These are phyloP conservation scores for Sialis fuliginosa DNA, from an alignment of 2,888 invertebrate genomes.

Conservation along the genomic window DNA sequence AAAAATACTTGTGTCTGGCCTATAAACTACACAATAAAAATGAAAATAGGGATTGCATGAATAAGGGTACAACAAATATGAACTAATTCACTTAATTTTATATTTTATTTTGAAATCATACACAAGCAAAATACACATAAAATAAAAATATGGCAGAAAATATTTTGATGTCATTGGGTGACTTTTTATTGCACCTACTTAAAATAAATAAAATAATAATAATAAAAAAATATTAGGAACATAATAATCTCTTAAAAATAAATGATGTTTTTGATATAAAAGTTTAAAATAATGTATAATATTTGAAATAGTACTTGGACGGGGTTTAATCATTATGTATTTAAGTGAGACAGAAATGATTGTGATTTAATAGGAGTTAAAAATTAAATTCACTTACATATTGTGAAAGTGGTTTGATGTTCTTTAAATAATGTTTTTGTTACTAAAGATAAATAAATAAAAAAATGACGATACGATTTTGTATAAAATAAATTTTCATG, in stretches of 20 bases:
- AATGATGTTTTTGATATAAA: too few relatives aligned
- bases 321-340: background rate
- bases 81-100: background rate
- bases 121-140: constrained; percentile 5
- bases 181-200: constrained; percentile 4
- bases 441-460: background rate
- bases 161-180: constrained; percentile 2
- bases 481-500: background rate
- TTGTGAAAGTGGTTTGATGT: background rate
- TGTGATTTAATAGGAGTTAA: background rate
- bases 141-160: constrained; percentile 3
- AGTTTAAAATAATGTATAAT: background rate
- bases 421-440: background rate
- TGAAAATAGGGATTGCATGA: too few relatives aligned
- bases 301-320: background rate
- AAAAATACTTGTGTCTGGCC: too few relatives aligned
- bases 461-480: background rate
- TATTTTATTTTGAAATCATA: constrained; percentile 6
- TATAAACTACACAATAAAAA: too few relatives aligned
- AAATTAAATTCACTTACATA: too few relatives aligned
- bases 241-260: background rate
- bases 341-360: background rate
- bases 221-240: background rate
- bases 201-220: background rate
- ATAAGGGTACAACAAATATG: too few relatives aligned